Conservation (phyloP, 2,888 invertebrate genomes). For the Ochropleura leucogaster region DNA sequence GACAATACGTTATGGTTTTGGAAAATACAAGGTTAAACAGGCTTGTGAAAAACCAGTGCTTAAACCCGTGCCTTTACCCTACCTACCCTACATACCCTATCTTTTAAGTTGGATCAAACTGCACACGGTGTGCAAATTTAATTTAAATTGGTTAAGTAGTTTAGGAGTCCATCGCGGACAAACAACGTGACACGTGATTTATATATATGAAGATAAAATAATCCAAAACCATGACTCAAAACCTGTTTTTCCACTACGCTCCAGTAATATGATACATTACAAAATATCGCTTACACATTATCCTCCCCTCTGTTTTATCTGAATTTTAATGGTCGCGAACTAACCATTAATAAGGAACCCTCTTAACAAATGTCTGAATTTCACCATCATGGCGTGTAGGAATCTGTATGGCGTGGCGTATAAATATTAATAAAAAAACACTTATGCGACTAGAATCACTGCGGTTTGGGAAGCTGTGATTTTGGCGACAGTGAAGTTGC, state of each 20-base stretch:
- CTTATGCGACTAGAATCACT: conserved; percentile 32
- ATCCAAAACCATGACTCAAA: conserved; percentile 12
- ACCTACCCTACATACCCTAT: too few relatives aligned
- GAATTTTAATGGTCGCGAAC: conserved; percentile 69
- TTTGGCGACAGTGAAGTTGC: conserved; percentile 24
- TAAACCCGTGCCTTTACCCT: too few relatives aligned
- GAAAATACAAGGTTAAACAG: too few relatives aligned
- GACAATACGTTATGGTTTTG: too few relatives aligned
- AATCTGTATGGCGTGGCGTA: conserved; percentile 53
- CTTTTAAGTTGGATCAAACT: too few relatives aligned
- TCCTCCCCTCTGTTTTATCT: conserved; percentile 64
- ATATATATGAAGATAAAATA: too few relatives aligned
- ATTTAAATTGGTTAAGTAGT: too few relatives aligned
- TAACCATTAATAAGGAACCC: conserved; percentile 71
- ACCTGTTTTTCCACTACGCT: conserved; percentile 30
- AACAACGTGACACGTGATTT: too few relatives aligned
- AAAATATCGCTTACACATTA: conserved; percentile 62
- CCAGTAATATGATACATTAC: conserved; percentile 46
- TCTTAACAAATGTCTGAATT: conserved; percentile 72
- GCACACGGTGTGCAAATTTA: too few relatives aligned
- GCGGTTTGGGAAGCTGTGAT: conserved; percentile 13
- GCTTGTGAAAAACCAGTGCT: too few relatives aligned
- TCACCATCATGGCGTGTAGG: conserved; percentile 64
- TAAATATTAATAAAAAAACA: conserved; percentile 73
- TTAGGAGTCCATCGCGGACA: too few relatives aligned